Evolutionary conservation across 2,888 invertebrate species (phyloP).

Genomic region (Meteorus cinctellus): DNA sequence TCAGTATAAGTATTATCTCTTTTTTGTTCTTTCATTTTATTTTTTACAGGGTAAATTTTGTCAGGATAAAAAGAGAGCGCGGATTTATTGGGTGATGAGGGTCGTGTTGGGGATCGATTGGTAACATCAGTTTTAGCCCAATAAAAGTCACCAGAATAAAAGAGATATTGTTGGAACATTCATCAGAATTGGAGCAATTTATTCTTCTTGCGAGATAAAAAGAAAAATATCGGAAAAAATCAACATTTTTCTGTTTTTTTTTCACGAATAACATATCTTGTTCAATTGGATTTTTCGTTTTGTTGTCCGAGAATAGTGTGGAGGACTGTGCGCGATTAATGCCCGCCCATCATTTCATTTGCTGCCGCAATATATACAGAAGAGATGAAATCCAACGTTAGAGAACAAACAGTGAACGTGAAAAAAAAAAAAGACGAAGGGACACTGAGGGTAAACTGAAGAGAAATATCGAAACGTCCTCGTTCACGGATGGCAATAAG

Average conservation of each 20-base stretch:
- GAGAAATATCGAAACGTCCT: slow-evolving; percentile 42
- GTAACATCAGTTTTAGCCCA: slow-evolving; percentile 37
- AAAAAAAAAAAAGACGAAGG: slow-evolving; percentile 33
- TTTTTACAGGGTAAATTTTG: background rate
- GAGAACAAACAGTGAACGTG: slow-evolving; percentile 39
- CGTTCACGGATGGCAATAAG: slow-evolving; percentile 17
- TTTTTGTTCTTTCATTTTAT: background rate
- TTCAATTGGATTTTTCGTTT: slow-evolving; percentile 31
- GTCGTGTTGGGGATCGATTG: slow-evolving; percentile 28
- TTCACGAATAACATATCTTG: slow-evolving; percentile 20
- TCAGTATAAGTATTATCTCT: background rate
- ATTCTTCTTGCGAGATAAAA: slow-evolving; percentile 24
- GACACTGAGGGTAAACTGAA: slow-evolving; percentile 34
- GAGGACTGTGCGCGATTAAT: slow-evolving; percentile 31
- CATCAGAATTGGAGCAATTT: slow-evolving; percentile 41
- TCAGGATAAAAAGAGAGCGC: background rate
- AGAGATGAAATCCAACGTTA: slow-evolving; percentile 31
- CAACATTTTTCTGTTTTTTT: slow-evolving; percentile 17
- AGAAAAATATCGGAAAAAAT: background rate
- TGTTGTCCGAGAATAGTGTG: slow-evolving; percentile 17
- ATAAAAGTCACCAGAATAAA: slow-evolving; percentile 38
- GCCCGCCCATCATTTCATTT: slow-evolving; percentile 12
- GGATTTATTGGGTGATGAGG: slow-evolving; percentile 25
- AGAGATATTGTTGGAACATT: slow-evolving; percentile 29
- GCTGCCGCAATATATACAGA: slow-evolving; percentile 11